A percentile compares a stretch with the other conserved stretches of the same genome.
Conservation (phyloP, 2,888 invertebrate genomes). For the Dynastes grantii region DNA sequence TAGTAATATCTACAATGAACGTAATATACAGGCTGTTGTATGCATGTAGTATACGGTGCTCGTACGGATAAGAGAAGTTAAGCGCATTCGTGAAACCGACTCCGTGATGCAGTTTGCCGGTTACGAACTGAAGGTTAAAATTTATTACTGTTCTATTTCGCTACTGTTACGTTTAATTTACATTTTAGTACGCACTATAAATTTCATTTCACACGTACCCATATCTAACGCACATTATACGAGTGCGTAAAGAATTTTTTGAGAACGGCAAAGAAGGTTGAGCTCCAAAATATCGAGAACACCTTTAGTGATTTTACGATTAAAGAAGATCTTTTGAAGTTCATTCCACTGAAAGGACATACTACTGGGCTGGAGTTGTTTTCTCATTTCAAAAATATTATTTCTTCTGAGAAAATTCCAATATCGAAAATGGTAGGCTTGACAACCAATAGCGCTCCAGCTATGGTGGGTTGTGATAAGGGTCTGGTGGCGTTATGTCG, state of each 20-base stretch:
- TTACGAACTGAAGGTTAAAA: constrained; percentile 37
- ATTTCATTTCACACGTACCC: constrained; percentile 36
- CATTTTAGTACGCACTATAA: constrained; percentile 42
- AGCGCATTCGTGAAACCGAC: constrained; percentile 18
- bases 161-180: constrained; percentile 52
- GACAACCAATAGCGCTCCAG: too few relatives aligned
- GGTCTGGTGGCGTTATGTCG: too few relatives aligned
- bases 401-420: too few relatives aligned
- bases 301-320: too few relatives aligned
- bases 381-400: too few relatives aligned
- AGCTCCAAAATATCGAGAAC: too few relatives aligned
- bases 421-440: too few relatives aligned
- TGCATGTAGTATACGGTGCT: not conserved
- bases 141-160: constrained; percentile 51
- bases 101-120: constrained; percentile 26
- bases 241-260: constrained; percentile 15
- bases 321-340: too few relatives aligned
- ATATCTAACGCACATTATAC: constrained; percentile 4
- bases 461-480: too few relatives aligned
- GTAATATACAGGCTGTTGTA: not conserved
- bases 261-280: too few relatives aligned
- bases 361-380: too few relatives aligned
- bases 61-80: not conserved
- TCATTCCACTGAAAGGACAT: too few relatives aligned
- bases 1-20: constrained; percentile 11